Evolutionary conservation across 2,113 vertebrate genomes (phyloP), one percentile per base, ranked within the genome.

Genomic region (Orycteropus afer): DNA sequence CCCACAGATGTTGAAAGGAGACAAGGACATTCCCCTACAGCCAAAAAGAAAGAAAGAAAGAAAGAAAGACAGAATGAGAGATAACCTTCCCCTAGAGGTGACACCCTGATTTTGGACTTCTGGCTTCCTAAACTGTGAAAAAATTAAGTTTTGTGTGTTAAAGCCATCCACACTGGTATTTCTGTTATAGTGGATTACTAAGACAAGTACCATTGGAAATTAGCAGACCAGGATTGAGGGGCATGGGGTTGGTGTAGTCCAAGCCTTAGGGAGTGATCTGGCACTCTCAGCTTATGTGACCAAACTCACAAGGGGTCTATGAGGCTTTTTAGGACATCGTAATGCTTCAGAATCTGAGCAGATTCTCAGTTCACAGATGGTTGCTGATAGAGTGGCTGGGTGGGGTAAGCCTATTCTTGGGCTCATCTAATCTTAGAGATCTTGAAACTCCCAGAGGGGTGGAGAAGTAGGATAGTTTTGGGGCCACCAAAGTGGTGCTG

Each of bases 371-470:
- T 42, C 80, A 74, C 94, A 95, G 95, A 90, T 90, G 76, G 90
- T 27, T 88, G 84, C 73, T 81, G 78, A 90, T 49, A 85, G 85
- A 95, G 69, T 67, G 42, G 47, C 73, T 86, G 95, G 96, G 94
- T 83, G 84, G 78, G 74, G 87, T 77, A 77, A 89, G 67, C 37
- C 93, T 93, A 78, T 87, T 93, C 92, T 89, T 63, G 87, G 87
- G 85, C 73, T 96, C 96, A 73, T 78, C 88, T 92, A 90, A 95
- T 96, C 94, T 96, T 95, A 69, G 93, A 90, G 92, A 96, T 90
- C 88, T 93, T 86, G 65, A 95, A 57, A 87, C 85, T 97, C 95
- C 74, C 97, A 90, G 37, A 96, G 92, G 96, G 96, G 93, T 90
- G 93, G 92, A 88, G 94, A 37, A 93, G 51, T 23, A 94, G 69